Percentiles rank a stretch among this genome's conserved stretches.
Evolutionary conservation across 2,888 invertebrate genomes (phyloP).

Genomic region (Trachelus tabidus): DNA sequence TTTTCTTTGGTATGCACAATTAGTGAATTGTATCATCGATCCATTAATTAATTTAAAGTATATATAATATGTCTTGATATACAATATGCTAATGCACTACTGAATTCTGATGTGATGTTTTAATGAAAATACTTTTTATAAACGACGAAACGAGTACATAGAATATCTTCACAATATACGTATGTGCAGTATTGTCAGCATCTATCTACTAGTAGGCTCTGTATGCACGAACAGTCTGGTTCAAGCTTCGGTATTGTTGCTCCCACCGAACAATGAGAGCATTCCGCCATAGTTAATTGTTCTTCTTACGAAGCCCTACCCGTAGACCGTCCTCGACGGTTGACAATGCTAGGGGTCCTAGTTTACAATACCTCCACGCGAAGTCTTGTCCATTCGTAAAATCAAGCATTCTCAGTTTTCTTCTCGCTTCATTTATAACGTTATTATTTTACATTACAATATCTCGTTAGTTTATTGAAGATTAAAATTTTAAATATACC

Average conservation of each 20-base stretch:
- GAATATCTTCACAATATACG: background rate
- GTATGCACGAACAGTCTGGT: background rate
- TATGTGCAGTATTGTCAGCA: background rate
- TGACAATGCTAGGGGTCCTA: slow-evolving; percentile 1
- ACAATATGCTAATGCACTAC: background rate
- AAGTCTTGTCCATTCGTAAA: background rate
- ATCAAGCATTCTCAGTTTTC: background rate
- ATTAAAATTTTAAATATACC: background rate
- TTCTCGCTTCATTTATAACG: background rate
- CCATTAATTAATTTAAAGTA: background rate
- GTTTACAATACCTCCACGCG: background rate
- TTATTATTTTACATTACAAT: background rate
- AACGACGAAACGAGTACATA: background rate
- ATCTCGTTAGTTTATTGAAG: background rate
- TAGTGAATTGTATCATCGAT: background rate
- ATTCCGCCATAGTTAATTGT: slow-evolving; percentile 30
- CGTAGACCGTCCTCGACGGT: slow-evolving; percentile 3
- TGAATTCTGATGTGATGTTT: background rate
- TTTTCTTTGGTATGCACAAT: background rate
- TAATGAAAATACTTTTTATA: background rate
- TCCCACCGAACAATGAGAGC: slow-evolving; percentile 25
- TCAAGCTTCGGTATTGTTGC: slow-evolving; percentile 22
- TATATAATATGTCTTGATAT: background rate
- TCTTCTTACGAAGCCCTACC: slow-evolving; percentile 24
- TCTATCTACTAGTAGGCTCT: background rate